Conservation (phyloP, 2,888 invertebrate genomes). For the Apocheima hispidaria region DNA sequence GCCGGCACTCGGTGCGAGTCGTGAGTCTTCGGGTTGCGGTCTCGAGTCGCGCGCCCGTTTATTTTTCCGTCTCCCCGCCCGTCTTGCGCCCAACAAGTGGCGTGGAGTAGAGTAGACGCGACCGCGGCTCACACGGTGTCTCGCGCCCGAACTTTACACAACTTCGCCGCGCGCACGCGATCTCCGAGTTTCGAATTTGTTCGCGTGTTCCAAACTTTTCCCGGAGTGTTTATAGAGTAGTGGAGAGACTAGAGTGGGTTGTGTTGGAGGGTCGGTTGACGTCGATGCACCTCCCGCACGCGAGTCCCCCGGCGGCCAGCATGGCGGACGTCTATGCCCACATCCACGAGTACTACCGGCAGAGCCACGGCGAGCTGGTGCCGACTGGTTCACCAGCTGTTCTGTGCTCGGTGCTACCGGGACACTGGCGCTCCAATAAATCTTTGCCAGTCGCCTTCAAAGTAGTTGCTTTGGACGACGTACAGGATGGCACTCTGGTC, state of each 20-base stretch:
- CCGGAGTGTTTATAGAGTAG: slow-evolving; percentile 68
- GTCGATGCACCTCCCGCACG: slow-evolving; percentile 90
- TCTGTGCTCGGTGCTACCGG: slow-evolving; percentile 96
- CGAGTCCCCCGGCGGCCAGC: slow-evolving; percentile 84
- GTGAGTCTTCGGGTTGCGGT: slow-evolving; percentile 84
- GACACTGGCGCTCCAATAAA: slow-evolving; percentile 99
- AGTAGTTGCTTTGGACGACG: slow-evolving; percentile 96
- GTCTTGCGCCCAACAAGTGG: slow-evolving; percentile 84
- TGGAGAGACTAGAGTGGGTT: slow-evolving; percentile 73
- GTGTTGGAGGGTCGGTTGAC: slow-evolving; percentile 72
- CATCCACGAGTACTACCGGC: slow-evolving; percentile 92
- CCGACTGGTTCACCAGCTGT: slow-evolving; percentile 98
- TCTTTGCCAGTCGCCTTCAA: slow-evolving; percentile 98
- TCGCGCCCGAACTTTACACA: slow-evolving; percentile 80
- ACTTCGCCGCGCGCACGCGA: slow-evolving; percentile 73
- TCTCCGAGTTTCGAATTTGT: slow-evolving; percentile 58
- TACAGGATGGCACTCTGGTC: slow-evolving; percentile 97
- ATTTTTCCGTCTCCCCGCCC: slow-evolving; percentile 82
- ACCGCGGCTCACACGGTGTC: slow-evolving; percentile 73
- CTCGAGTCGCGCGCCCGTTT: slow-evolving; percentile 71
- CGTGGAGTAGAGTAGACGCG: slow-evolving; percentile 61
- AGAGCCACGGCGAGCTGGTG: slow-evolving; percentile 96
- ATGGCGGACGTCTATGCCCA: slow-evolving; percentile 92
- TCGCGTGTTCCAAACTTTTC: slow-evolving; percentile 75
- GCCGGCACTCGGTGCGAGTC: slow-evolving; percentile 78